These are phyloP conservation scores for Dinomys branickii DNA, from an alignment of 2,113 vertebrate genomes.

Conservation along the genomic window DNA sequence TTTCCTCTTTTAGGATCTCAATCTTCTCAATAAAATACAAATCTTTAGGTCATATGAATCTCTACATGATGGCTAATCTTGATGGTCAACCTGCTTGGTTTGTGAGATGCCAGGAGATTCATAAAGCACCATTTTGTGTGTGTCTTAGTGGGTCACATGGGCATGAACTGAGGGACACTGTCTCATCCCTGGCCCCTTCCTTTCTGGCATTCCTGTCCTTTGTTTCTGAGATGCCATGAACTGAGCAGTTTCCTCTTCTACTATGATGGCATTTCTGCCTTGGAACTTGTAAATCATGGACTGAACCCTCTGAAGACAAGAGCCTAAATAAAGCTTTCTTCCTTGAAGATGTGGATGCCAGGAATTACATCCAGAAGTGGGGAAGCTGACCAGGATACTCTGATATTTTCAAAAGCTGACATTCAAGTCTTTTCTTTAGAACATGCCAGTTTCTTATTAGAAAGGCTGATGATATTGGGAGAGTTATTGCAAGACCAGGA, in stretches of 20 bases:
- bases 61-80: neutral
- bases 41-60: neutral
- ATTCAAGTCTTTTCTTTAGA: neutral
- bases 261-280: neutral
- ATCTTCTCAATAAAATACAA: constrained; percentile 39
- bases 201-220: neutral
- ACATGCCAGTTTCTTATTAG: neutral
- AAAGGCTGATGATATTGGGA: neutral
- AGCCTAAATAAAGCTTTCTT: neutral
- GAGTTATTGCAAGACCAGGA: neutral
- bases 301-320: neutral
- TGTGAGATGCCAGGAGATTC: neutral
- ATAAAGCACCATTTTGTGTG: neutral
- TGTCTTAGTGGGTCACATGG: neutral
- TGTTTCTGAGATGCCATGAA: neutral
- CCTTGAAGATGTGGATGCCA: neutral
- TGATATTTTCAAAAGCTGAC: neutral
- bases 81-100: neutral
- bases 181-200: neutral
- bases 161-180: neutral
- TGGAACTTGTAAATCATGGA: neutral
- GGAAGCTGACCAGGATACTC: neutral
- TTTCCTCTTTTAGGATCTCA: constrained; percentile 20
- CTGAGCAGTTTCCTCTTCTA: neutral
- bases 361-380: neutral